These are phyloP conservation scores for Mixornis gularis DNA, from an alignment of 2,113 vertebrate genomes.

Conservation along the genomic window DNA sequence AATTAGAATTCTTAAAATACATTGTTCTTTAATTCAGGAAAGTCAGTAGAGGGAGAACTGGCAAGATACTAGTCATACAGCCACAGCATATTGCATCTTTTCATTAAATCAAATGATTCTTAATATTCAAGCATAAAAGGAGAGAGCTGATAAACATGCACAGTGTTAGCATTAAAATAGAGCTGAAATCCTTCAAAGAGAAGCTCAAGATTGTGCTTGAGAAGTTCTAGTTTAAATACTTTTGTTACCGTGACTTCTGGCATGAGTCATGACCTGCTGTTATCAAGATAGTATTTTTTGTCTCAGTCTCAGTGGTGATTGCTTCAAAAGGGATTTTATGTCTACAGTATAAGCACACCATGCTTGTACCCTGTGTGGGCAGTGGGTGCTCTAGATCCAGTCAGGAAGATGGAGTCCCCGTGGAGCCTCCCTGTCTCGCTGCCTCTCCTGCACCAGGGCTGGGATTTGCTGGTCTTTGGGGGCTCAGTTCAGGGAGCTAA, in stretches of 20 bases:
- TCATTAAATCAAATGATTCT: neutral
- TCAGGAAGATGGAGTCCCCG: neutral
- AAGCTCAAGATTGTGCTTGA: neutral
- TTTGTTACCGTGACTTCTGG: neutral
- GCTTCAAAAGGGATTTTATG: rapidly evolving
- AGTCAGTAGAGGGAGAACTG: neutral
- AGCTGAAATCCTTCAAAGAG: neutral
- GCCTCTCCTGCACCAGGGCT: neutral
- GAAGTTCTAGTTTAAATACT: neutral
- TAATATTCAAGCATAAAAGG: neutral
- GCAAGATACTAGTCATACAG: neutral
- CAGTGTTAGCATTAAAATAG: neutral
- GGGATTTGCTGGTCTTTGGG: neutral
- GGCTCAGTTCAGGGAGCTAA: neutral
- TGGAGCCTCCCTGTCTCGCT: neutral
- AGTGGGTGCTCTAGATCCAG: neutral
- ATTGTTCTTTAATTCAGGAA: neutral
- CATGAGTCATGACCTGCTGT: neutral
- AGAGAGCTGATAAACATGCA: neutral
- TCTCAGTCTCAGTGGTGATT: neutral
- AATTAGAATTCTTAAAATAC: neutral
- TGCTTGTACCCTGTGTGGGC: rapidly evolving
- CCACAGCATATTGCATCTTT: neutral
- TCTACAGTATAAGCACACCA: too few species aligned
- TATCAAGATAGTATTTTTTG: neutral